These are phyloP conservation scores for Drosophila atroscutellata DNA, from an alignment of 2,888 invertebrate species.

Conservation along the genomic window DNA sequence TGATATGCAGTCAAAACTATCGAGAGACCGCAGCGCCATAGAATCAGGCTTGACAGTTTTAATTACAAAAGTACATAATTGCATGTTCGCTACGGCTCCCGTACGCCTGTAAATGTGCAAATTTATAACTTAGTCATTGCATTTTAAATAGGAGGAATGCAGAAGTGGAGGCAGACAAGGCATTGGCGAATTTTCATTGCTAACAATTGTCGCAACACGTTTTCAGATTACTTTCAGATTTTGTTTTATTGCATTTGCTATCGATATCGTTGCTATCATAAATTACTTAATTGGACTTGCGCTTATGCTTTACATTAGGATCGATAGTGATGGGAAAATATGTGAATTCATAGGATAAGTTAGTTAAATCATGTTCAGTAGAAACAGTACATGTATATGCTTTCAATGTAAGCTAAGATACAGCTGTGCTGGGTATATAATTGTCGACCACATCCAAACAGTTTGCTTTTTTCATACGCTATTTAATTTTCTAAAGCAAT, in stretches of 20 bases:
- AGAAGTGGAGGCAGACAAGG: background rate
- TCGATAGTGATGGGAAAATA: constrained; percentile 8
- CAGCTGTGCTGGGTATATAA: background rate
- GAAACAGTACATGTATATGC: background rate
- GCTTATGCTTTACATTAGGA: background rate
- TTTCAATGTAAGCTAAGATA: background rate
- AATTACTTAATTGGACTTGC: constrained; percentile 6
- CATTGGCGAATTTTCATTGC: constrained; percentile 20
- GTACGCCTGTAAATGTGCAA: constrained; percentile 51
- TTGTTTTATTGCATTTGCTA: constrained; percentile 6
- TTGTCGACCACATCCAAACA: background rate
- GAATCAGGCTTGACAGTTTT: constrained; percentile 36
- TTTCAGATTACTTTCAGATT: constrained; percentile 48
- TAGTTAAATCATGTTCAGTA: background rate
- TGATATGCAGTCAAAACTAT: constrained; percentile 57
- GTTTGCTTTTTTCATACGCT: background rate
- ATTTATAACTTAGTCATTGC: constrained; percentile 35
- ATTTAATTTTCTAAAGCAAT: background rate
- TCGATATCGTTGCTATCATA: constrained; percentile 26
- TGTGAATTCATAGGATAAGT: background rate
- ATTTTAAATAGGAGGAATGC: background rate
- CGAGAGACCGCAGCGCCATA: constrained; percentile 10
- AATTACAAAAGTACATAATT: constrained; percentile 57
- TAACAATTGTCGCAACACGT: constrained; percentile 33
- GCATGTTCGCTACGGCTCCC: constrained; percentile 25